A percentile compares a stretch with the other conserved stretches of the same genome.
phyloP scores from a whole-genome alignment of 2,113 vertebrate species.

The Gila orcuttii region DNA sequence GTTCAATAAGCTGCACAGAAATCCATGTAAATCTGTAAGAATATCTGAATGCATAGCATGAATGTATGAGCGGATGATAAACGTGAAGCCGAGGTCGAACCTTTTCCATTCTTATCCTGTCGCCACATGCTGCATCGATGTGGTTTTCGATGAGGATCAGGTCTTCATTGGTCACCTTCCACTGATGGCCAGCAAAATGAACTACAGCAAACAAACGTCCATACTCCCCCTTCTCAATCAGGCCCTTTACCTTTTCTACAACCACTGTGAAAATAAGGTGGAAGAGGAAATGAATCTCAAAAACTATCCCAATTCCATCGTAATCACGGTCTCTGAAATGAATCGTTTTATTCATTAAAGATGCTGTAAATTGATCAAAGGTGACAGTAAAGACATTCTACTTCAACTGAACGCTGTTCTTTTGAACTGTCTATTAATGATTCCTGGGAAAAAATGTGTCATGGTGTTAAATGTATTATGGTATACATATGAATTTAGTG shows the following conservation, averaged over 20 bases:
- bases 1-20: neutral
- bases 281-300: neutral
- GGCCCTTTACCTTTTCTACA: conserved; percentile 76
- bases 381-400: too few relatives aligned
- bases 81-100: conserved; percentile 59
- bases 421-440: too few relatives aligned
- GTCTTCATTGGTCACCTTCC: conserved; percentile 86
- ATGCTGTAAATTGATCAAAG: too few relatives aligned
- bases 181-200: conserved; percentile 87
- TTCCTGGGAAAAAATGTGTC: too few relatives aligned
- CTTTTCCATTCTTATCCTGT: conserved; percentile 85
- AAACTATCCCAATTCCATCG: too few relatives aligned
- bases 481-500: too few relatives aligned
- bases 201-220: conserved; percentile 87
- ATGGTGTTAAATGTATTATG: too few relatives aligned
- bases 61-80: neutral
- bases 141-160: conserved; percentile 82
- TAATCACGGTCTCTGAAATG: too few relatives aligned
- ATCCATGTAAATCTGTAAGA: neutral
- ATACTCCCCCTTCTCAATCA: conserved; percentile 68
- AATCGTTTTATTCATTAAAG: too few relatives aligned
- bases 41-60: neutral
- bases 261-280: conserved; percentile 69
- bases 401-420: too few relatives aligned
- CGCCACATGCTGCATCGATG: conserved; percentile 80